Evolutionary conservation across 2,888 invertebrate genomes (phyloP), one percentile per base, ranked within the genome.

Genomic region (Mythimna ferrago): DNA sequence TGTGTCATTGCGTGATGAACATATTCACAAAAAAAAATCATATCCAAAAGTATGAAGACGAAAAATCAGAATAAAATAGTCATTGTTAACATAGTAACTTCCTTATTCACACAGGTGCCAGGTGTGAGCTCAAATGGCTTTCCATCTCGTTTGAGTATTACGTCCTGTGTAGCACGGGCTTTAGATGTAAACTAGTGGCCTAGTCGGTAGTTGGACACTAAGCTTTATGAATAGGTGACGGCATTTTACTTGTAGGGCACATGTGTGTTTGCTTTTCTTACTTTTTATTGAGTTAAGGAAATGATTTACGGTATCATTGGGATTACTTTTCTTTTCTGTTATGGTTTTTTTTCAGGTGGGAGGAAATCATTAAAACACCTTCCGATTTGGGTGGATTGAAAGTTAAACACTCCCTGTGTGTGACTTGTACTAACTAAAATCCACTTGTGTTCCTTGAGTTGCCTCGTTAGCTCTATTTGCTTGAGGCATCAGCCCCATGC

Each of bases 101-200:
- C 32, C 11, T 44, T 53, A 70, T 38, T 48, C 32, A n/a, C 0
- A 11, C 21, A 21, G 4, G 35, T 35, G 51, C 16, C n/a, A 77
- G 77, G 19, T 66, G 51, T 6, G 41, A 56, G 76, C 58, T 16
- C n/a, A 68, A 77, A 68, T 9, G 35, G 26, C 26, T 73, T 57
- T 57, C 51, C 21, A 19, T 11, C 76, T 44, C 58, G 26, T 67
- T 76, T 38, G 68, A 68, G 68, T 60, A 77, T 76, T 14, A 58
- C 19, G 16, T 76, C 35, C 38, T 11, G 77, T 68, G 77, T 68
- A 44, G 26, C 58, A 38, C 58, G 5, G 53, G 68, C 58, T 77
- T 73, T 60, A 68, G 11, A 44, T 60, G 16, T 53, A 19, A 26
- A 11, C 35, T 76, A 54, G 44, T 3, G 1, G 35, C 16, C 11